Conservation (phyloP, 2,888 invertebrate genomes). For the Deladenus siricidicola region DNA sequence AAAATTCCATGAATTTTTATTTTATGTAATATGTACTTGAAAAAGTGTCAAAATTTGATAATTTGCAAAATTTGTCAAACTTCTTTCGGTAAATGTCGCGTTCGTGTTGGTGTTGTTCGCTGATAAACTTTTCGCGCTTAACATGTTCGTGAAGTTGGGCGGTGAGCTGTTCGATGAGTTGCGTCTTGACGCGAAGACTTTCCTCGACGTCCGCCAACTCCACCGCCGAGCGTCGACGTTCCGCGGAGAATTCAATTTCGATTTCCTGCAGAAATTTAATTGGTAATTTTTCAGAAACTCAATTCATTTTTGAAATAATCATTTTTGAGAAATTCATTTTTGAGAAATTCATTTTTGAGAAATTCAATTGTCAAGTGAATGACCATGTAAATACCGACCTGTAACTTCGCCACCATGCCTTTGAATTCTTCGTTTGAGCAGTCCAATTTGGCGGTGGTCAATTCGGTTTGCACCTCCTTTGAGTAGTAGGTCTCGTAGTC, state of each 20-base stretch:
- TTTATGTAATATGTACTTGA: no score
- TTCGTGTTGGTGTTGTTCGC: constrained; percentile 23
- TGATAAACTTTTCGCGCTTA: constrained; percentile 13
- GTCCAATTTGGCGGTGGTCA: constrained; percentile 43
- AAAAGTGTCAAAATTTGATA: no score
- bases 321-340: background rate
- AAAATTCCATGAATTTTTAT: no score
- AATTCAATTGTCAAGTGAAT: constrained; percentile 29
- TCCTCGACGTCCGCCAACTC: constrained; percentile 48
- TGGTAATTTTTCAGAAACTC: background rate
- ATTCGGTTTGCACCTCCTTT: constrained; percentile 38
- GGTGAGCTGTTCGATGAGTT: constrained; percentile 39
- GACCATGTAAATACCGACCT: constrained; percentile 8
- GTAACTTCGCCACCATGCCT: constrained; percentile 24
- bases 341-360: constrained; percentile 38
- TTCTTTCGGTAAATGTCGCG: constrained; percentile 18
- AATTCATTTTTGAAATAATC: background rate
- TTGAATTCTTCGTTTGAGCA: constrained; percentile 30
- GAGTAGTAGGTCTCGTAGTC: constrained; percentile 35
- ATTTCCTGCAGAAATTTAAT: constrained; percentile 26
- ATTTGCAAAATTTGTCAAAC: no score
- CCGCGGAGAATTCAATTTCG: constrained; percentile 41
- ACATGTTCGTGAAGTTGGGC: constrained; percentile 30
- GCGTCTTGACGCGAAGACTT: constrained; percentile 43
- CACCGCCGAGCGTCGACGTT: constrained; percentile 35